Base-by-base conservation (phyloP, 2,888 invertebrate genomes). In the Leptinotarsa peninsularis region DNA sequence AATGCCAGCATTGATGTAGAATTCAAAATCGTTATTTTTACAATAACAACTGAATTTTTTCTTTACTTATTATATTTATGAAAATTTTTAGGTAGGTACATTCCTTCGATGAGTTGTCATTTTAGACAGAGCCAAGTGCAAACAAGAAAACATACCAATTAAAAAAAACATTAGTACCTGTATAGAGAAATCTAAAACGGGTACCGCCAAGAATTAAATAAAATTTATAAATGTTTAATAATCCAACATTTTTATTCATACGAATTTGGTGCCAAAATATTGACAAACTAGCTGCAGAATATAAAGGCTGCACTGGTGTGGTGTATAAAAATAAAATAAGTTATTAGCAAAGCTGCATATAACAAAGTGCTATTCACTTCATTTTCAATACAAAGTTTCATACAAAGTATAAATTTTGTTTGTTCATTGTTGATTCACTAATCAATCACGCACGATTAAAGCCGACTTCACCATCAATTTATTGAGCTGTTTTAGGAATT, bases 271-370 rank as follows among this genome's bases (percentile, higher is more conserved):
- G 85, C 82, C 84, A 86, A 85, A 84, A 80, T 80, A 82, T 85
- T 84, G 85, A 85, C 85, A 83, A 78, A 63, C 63, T 63, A 63
- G 43, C 76, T 76, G 78, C 80, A 80, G 78, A 80, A 72, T 73
- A 75, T 76, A 84, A 82, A 83, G 83, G 83, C 83, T 83, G 83
- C 83, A 82, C 80, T 74, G 76, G 79, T 81, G 78, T 80, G 77
- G 79, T 81, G 82, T 72, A 74, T 69, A 83, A 83, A 83, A 85
- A 84, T 84, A 84, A 85, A 85, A 85, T 83, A 83, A 84, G 81
- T 84, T 83, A 85, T 83, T 85, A 85, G 85, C 84, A 80, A 86
- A 87, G 86, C 86, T 87, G 87, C 87, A 82, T 86, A 87, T 87
- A 87, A 87, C 87, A 84, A 81, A 85, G 86, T 86, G 86, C 86